A percentile compares a stretch with the other conserved stretches of the same genome.
These are phyloP conservation scores for Pipra filicauda DNA, from an alignment of 2,113 vertebrate species.

Conservation along the genomic window DNA sequence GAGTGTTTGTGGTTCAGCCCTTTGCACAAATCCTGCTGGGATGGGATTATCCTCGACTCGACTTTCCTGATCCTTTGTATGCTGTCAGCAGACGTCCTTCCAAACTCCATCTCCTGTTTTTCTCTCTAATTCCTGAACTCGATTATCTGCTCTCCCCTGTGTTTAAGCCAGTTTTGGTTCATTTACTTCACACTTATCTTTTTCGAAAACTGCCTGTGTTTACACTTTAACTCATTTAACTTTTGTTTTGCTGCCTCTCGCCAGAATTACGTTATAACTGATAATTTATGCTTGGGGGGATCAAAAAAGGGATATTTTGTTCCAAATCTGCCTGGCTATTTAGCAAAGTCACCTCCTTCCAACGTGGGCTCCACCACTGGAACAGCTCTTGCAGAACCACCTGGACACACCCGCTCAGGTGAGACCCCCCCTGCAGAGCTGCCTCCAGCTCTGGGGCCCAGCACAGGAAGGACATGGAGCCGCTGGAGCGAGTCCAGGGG, in stretches of 20 bases:
- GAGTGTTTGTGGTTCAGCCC: neutral
- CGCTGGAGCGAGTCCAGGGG: neutral
- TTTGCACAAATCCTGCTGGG: neutral
- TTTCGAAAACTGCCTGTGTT: neutral
- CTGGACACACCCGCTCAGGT: neutral
- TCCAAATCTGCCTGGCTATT: neutral
- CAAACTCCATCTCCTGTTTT: neutral
- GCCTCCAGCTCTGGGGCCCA: neutral
- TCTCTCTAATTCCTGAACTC: neutral
- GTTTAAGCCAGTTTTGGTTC: slow-evolving; percentile 37
- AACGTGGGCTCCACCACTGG: neutral
- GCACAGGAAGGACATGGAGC: neutral
- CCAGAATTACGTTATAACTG: neutral
- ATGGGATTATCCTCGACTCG: neutral
- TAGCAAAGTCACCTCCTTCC: neutral
- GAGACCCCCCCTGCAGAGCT: neutral
- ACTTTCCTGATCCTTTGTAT: neutral
- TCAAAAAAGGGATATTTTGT: neutral
- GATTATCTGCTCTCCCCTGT: slow-evolving; percentile 7
- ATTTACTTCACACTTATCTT: slow-evolving; percentile 13
- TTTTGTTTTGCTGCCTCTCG: neutral
- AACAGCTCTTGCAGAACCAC: neutral
- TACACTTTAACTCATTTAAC: neutral
- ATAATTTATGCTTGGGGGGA: neutral
- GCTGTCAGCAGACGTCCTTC: neutral